phyloP scores from a whole-genome alignment of 64 coral and sea anemone species.

The Montipora capricornis region DNA sequence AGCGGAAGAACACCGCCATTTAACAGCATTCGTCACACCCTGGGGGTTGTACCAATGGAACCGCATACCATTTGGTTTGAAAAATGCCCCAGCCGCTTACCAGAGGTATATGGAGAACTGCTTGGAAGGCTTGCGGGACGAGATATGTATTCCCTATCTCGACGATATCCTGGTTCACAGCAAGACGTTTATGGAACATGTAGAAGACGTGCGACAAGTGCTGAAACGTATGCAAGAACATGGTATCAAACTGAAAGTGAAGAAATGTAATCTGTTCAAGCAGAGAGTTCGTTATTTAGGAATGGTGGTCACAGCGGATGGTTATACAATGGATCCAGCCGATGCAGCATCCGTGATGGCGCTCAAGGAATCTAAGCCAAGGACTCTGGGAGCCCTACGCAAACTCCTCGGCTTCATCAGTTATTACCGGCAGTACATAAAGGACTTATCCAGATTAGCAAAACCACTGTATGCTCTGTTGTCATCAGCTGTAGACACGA shows the following conservation, averaged over 20 bases:
- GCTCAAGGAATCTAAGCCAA: neutral
- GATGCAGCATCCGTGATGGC: neutral
- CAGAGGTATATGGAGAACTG: slow-evolving; percentile 48
- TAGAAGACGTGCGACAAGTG: neutral
- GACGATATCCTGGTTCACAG: neutral
- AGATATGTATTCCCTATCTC: neutral
- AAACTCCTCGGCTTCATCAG: too few relatives aligned
- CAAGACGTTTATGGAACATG: neutral
- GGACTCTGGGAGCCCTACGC: neutral
- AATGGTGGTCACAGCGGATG: neutral
- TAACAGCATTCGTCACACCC: slow-evolving; percentile 2
- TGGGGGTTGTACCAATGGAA: slow-evolving; percentile 38
- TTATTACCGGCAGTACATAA: neutral
- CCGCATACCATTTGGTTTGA: slow-evolving; percentile 27
- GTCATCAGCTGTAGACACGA: neutral
- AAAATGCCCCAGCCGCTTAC: slow-evolving; percentile 25
- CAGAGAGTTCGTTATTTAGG: neutral
- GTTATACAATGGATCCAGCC: neutral
- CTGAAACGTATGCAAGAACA: neutral
- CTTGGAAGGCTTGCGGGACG: neutral
- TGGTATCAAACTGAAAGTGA: slow-evolving; percentile 2
- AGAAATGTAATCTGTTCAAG: neutral
- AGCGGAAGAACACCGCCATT: slow-evolving; percentile 28
- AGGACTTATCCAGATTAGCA: too few relatives aligned
- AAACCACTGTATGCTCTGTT: too few relatives aligned